Evolutionary conservation across 2,113 vertebrate genomes (phyloP), one percentile per base, ranked within the genome.

Genomic region (Procavia capensis): DNA sequence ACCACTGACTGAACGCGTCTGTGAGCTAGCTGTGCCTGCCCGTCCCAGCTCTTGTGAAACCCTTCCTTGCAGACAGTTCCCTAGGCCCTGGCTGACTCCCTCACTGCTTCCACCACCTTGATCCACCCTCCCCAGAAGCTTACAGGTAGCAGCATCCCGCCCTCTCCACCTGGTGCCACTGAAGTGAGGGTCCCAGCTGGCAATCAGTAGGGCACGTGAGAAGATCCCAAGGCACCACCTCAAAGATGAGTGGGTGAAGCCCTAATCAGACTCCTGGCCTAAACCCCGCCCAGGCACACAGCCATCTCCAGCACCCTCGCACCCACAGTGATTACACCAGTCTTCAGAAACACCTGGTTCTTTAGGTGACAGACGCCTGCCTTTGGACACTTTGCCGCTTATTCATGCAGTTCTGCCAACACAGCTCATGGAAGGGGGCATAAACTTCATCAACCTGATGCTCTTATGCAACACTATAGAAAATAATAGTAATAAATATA

Each of bases 281-380:
- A 16, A 57, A 31, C 27, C 36, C 36, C 9, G 14, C 68, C 47
- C 29, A 54, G 87, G 43, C 24, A 29, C n/a, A 24, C 25, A 0
- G 8, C 29, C 3, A 0, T 9, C 19, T 20, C 43, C 3, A 0
- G 13, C 27, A 4, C 11, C 24, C 31, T 7, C 22, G 7, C 22
- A 59, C 8, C 17, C 39, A 45, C 9, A 59, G 6, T 4, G 1
- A 82, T 59, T 34, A 76, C 10, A n/a, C 64, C 19, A n/a, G 70
- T 54, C 68, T 20, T 50, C 80, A 61, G 86, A 74, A 70, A 39
- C 75, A 2, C 5, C 6, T 34, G 64, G 14, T 43, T 41, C 39
- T 36, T 45, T 31, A 68, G 29, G 31, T 41, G 6, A 66, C 5
- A 41, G 47, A 66, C 41, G 17, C 10, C 31, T 68, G 39, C 63